phyloP scores from a whole-genome alignment of 2,888 invertebrate species.

The Eupithecia abbreviata region DNA sequence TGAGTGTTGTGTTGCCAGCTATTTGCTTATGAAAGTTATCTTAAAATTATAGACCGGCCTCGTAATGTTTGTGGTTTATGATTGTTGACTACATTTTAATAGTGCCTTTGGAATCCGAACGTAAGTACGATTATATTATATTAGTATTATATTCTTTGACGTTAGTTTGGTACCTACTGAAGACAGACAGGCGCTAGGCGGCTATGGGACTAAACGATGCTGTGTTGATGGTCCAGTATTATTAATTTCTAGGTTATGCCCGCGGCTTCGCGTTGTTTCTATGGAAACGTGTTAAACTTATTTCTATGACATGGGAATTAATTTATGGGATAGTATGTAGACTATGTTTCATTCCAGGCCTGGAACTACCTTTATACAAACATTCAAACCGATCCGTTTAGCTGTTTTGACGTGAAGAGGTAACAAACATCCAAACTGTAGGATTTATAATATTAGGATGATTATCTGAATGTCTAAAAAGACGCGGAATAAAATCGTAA shows the following conservation, averaged over 20 bases:
- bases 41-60: slow-evolving; percentile 22
- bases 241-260: neutral
- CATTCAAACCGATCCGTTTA: no score
- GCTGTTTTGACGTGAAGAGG: no score
- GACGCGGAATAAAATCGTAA: no score
- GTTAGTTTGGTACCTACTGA: neutral
- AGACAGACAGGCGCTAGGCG: neutral
- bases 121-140: neutral
- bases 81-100: slow-evolving; percentile 23
- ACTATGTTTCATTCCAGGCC: no score
- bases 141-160: neutral
- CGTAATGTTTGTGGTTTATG: slow-evolving; percentile 29
- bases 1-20: slow-evolving; percentile 20
- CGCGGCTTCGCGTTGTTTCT: no score
- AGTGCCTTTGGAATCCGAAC: neutral
- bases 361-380: no score
- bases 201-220: neutral
- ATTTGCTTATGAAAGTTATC: slow-evolving; percentile 26
- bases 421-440: no score
- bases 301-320: no score
- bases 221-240: neutral
- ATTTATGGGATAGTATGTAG: no score
- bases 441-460: no score
- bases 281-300: no score
- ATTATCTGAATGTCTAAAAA: no score